These are phyloP conservation scores for Sarcophaga carnaria DNA, from an alignment of 2,888 invertebrate genomes.

Conservation along the genomic window DNA sequence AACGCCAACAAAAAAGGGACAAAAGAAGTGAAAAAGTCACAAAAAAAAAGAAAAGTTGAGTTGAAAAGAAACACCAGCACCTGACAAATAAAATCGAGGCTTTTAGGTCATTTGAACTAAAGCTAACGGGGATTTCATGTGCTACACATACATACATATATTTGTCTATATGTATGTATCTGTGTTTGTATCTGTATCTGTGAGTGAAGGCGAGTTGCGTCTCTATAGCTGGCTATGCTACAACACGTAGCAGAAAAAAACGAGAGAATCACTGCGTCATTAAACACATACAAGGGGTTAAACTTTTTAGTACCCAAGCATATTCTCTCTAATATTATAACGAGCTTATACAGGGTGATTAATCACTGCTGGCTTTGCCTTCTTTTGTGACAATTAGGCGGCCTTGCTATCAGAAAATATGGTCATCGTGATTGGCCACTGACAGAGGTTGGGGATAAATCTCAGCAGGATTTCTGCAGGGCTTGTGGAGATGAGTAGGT, in stretches of 20 bases:
- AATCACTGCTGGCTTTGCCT: neutral
- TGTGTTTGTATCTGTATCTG: neutral
- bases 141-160: neutral
- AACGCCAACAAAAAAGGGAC: too few species aligned
- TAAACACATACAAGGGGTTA: constrained; percentile 60
- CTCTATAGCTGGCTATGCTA: neutral
- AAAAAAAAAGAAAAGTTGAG: constrained; percentile 32
- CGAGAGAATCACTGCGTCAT: constrained; percentile 55
- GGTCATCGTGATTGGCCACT: too few species aligned
- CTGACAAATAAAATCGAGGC: constrained; percentile 68
- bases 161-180: neutral
- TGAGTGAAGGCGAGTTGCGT: neutral
- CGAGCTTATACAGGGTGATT: neutral
- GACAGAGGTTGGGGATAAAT: too few species aligned
- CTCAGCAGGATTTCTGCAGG: too few species aligned
- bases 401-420: too few species aligned
- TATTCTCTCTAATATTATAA: neutral
- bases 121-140: constrained; percentile 52
- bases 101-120: constrained; percentile 68
- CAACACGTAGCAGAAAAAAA: constrained; percentile 8
- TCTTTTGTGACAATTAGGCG: too few species aligned
- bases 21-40: too few species aligned
- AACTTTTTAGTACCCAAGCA: constrained; percentile 9
- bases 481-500: too few species aligned
- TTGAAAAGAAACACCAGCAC: constrained; percentile 67